Evolutionary conservation across 2,113 vertebrate genomes (phyloP).

Genomic region (Brienomyrus longianalis): DNA sequence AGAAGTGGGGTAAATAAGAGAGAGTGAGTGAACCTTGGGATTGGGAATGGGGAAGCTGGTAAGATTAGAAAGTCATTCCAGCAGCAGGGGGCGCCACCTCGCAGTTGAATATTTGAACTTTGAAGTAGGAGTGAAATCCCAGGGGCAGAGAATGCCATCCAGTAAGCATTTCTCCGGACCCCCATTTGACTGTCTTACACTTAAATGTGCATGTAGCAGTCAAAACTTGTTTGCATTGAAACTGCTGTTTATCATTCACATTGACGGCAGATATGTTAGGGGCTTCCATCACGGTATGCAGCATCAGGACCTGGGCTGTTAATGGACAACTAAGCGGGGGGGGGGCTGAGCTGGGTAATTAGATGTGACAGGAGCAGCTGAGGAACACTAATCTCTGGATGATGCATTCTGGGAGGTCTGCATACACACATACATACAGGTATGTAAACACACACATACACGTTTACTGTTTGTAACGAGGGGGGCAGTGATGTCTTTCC

Average conservation of each 20-base stretch:
- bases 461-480: not conserved
- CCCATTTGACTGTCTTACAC: not conserved
- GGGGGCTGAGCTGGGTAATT: not conserved
- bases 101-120: not conserved
- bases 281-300: slow-evolving; percentile 15
- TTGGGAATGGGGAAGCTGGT: not conserved
- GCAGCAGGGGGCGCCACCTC: not conserved
- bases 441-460: not conserved
- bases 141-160: not conserved
- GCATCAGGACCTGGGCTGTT: slow-evolving; percentile 2
- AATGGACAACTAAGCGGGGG: not conserved
- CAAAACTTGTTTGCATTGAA: not conserved
- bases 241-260: slow-evolving; percentile 37
- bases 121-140: not conserved
- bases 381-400: not conserved
- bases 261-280: slow-evolving; percentile 34
- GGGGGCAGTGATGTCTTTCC: not conserved
- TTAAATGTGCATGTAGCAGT: not conserved
- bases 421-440: not conserved
- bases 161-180: not conserved
- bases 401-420: not conserved
- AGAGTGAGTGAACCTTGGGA: not conserved
- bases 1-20: not conserved
- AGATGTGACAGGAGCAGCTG: not conserved
- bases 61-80: not conserved